These are phyloP conservation scores for Cantharis flavilabris DNA, from an alignment of 2,888 invertebrate genomes.

Conservation along the genomic window DNA sequence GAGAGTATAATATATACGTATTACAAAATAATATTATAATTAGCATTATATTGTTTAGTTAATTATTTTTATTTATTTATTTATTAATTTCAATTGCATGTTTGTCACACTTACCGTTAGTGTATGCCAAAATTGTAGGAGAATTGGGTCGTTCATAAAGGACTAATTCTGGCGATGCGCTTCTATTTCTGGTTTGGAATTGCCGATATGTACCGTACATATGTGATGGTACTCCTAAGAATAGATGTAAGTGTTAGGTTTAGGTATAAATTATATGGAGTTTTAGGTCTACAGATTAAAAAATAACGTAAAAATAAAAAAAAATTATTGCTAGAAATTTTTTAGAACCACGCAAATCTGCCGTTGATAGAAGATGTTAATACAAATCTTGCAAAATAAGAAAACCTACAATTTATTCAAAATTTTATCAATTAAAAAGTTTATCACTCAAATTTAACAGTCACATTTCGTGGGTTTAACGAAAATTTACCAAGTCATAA, in stretches of 20 bases:
- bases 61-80: not conserved
- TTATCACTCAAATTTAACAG: no score
- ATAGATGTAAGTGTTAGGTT: not conserved
- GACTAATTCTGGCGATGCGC: conserved; percentile 44
- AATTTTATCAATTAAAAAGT: no score
- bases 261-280: not conserved
- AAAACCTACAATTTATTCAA: no score
- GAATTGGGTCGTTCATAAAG: conserved; percentile 48
- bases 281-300: not conserved
- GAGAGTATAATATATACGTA: not conserved
- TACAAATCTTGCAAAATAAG: no score
- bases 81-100: not conserved
- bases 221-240: conserved; percentile 55
- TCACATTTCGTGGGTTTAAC: no score
- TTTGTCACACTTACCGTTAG: conserved; percentile 47
- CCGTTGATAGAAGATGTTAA: no score
- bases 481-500: no score
- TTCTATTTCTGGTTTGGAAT: conserved; percentile 48
- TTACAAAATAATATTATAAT: not conserved
- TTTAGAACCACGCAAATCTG: no score
- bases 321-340: no score
- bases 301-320: no score
- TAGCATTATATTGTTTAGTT: not conserved
- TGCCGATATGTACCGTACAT: conserved; percentile 58
- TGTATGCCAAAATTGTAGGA: conserved; percentile 34